Conservation (phyloP, 2,888 invertebrate species). For the Tipula lateralis region DNA sequence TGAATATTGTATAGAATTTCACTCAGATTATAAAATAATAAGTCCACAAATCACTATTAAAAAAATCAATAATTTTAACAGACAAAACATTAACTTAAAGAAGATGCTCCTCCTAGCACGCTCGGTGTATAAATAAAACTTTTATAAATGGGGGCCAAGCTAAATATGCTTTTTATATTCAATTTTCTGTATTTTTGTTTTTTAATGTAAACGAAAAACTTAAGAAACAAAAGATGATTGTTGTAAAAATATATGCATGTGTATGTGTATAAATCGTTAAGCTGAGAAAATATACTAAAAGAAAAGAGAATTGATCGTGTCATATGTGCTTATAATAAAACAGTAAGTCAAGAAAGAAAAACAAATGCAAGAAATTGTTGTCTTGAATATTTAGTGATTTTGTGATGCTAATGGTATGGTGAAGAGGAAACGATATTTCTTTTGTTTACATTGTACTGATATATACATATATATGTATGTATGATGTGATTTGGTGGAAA, state of each 20-base stretch:
- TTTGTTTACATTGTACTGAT: neutral
- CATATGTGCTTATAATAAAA: neutral
- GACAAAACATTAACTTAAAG: neutral
- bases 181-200: neutral
- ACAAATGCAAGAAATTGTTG: neutral
- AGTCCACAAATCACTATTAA: neutral
- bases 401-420: neutral
- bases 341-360: neutral
- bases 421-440: neutral
- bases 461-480: too few relatives aligned
- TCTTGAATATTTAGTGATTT: too few relatives aligned
- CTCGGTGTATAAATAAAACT: neutral
- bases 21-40: neutral
- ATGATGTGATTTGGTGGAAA: neutral
- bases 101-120: neutral
- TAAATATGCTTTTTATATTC: neutral
- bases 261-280: neutral
- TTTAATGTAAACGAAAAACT: neutral
- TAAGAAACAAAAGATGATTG: neutral
- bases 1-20: neutral
- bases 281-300: neutral
- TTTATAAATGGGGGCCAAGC: neutral
- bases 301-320: conserved; percentile 16
- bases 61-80: neutral
- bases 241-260: neutral